Conservation (phyloP, 2,797 vertebrate species). For the Hipposideros larvatus region DNA sequence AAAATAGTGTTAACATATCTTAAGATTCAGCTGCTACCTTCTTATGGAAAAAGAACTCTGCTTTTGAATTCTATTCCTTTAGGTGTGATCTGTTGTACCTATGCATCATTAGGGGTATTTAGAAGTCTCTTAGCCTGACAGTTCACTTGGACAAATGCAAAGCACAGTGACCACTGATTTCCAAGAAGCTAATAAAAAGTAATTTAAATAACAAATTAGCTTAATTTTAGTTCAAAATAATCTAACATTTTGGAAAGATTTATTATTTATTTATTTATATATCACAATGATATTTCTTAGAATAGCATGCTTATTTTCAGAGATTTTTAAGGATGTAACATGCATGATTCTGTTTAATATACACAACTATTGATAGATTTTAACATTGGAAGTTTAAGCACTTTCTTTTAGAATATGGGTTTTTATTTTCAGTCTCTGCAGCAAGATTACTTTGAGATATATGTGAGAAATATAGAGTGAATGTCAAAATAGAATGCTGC, state of each 20-base stretch:
- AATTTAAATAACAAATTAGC: constrained; percentile 32
- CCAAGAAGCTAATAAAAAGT: constrained; percentile 25
- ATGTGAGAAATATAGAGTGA: constrained; percentile 58
- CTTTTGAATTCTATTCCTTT: constrained; percentile 18
- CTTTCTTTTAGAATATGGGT: constrained; percentile 32
- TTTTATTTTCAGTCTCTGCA: constrained; percentile 61
- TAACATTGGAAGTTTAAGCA: constrained; percentile 26
- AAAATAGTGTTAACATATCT: neutral
- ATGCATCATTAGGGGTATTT: constrained; percentile 19
- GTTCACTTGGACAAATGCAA: constrained; percentile 8
- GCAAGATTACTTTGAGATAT: constrained; percentile 35
- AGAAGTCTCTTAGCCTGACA: neutral
- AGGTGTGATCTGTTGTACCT: neutral
- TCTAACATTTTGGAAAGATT: constrained; percentile 14
- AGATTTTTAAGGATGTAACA: neutral
- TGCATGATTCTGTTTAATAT: neutral
- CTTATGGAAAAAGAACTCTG: neutral
- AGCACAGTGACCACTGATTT: constrained; percentile 31
- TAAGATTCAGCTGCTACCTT: neutral
- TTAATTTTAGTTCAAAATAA: constrained; percentile 51
- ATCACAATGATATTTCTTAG: neutral
- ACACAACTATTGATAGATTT: neutral
- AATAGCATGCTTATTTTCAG: constrained; percentile 41
- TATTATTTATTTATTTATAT: neutral
- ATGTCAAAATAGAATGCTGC: constrained; percentile 30